Evolutionary conservation across 2,113 vertebrate species (phyloP).

Genomic region (Tychaedon coryphoeus): DNA sequence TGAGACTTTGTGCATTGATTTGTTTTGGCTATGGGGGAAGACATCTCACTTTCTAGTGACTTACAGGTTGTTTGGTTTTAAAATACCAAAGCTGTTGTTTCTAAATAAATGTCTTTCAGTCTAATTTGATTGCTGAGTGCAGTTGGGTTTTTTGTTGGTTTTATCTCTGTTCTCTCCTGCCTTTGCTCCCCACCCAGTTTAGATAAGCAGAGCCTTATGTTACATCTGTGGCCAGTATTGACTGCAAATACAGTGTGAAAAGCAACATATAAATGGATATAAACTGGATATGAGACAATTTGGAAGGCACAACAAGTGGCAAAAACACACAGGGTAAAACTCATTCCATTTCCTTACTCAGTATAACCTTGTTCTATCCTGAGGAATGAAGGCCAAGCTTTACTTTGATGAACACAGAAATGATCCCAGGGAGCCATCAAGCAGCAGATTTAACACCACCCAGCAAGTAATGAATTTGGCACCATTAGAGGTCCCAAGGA

Average conservation of each 20-base stretch:
- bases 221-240: background rate
- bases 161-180: background rate
- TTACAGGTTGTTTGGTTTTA: conserved; percentile 69
- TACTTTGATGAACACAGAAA: background rate
- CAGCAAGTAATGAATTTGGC: background rate
- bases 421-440: fast-evolving
- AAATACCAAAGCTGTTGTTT: conserved; percentile 81
- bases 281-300: background rate
- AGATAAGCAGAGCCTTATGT: background rate
- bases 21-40: conserved; percentile 9
- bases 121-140: background rate
- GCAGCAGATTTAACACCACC: background rate
- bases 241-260: background rate
- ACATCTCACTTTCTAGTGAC: conserved; percentile 63
- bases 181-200: background rate
- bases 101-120: conserved; percentile 76
- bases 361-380: background rate
- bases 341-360: background rate
- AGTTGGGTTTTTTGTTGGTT: background rate
- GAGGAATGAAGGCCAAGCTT: background rate
- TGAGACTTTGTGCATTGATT: conserved; percentile 45
- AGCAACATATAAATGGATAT: background rate
- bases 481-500: background rate
- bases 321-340: background rate
- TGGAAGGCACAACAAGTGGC: background rate